Percentiles rank a stretch among this genome's conserved stretches.
Conservation (phyloP, 2,797 vertebrate species). For the Paguma larvata region DNA sequence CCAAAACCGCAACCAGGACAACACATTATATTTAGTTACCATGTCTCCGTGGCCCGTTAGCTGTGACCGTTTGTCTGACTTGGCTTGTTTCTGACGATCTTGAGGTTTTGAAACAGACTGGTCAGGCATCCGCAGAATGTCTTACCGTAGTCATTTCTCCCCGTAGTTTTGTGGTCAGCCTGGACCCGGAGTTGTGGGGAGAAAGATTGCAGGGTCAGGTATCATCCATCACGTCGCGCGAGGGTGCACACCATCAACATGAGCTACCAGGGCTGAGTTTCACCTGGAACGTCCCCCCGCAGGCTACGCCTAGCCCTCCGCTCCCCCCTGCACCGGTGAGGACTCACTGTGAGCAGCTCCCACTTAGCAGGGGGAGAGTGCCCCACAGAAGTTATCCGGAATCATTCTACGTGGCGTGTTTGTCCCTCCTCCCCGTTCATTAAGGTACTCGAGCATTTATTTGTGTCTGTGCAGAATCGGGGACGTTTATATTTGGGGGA, state of each 20-base stretch:
- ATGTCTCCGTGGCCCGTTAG: neutral
- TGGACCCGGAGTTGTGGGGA: neutral
- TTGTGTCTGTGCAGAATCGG: too few species aligned
- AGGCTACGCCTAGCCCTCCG: neutral
- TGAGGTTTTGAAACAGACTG: neutral
- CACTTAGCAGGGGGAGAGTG: neutral
- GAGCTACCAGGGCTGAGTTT: rapidly evolving
- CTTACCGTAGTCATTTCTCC: neutral
- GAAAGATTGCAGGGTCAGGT: neutral
- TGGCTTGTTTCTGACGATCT: neutral
- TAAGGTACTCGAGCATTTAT: neutral
- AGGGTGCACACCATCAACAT: neutral
- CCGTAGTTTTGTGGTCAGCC: neutral
- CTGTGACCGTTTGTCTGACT: neutral
- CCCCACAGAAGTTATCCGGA: too few species aligned
- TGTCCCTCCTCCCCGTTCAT: neutral
- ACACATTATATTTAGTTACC: neutral
- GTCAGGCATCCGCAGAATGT: neutral
- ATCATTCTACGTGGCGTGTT: neutral
- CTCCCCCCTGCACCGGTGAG: rapidly evolving
- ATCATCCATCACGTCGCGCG: neutral
- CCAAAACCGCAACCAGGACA: neutral
- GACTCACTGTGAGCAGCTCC: neutral
- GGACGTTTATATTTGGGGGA: neutral
- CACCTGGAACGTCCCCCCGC: neutral